Evolutionary conservation across 2,888 invertebrate species (phyloP), one percentile per base, ranked within the genome.

Genomic region (Athrips mouffetella): DNA sequence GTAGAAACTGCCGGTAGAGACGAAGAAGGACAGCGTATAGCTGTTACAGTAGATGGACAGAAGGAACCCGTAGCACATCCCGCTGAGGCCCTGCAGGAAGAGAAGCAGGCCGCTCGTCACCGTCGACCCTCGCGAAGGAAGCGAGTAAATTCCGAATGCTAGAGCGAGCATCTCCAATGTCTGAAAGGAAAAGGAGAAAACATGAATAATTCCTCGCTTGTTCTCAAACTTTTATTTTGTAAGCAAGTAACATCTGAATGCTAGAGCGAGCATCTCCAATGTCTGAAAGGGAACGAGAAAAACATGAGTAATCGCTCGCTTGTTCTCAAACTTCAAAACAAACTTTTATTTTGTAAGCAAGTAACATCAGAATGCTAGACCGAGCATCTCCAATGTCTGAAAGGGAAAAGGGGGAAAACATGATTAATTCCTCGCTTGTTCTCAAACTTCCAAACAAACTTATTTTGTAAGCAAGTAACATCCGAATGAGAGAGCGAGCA

Each of bases 1-100:
- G 70, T 97, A 97, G 70, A 97, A 97, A 55, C 94, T 94, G 10
- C 97, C 97, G 0, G 96, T 92, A 0, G 96, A 91, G 8, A 94
- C 90, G 72, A 96, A 96, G 87, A 96, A 95, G 0, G 96, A 94
- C 63, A 94, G 90, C 0, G 92, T 92, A 61, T 96, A 95, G 23
- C 94, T 93, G 16, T 91, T 90, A 65, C 95, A 95, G 57, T 94
- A 82, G 0, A 95, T 91, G 0, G 97, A 96, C 44, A 97, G 92
- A 30, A 96, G 89, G 68, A 97, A 93, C 30, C 97, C 96, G 69
- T 94, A 95, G 65, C 93, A 91, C 95, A 97, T 96, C 50, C 97
- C 97, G 62, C 93, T 92, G 45, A 96, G 82, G 1, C 96, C 96
- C 59, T 93, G 56, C 15, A 95, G 79, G 55, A 94, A 89, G 2